Evolutionary conservation across 2,113 vertebrate species (phyloP), one percentile per base, ranked within the genome.

Genomic region (Sigmodon hispidus): DNA sequence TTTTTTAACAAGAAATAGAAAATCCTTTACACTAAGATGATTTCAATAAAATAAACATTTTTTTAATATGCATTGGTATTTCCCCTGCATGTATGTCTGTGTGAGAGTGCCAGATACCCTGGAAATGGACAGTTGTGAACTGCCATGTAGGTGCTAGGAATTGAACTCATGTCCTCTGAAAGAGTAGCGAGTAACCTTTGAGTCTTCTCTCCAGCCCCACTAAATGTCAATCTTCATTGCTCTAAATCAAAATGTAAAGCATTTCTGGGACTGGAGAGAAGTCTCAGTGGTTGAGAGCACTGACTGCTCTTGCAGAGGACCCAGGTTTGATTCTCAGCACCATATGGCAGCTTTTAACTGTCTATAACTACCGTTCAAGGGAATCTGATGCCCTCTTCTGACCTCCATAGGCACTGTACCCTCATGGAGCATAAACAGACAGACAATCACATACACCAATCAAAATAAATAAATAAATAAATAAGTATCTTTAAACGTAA

Each of bases 221-320:
- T 79, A 88, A 95, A 65, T 22, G 55, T 15, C 7, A 86, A 91
- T 80, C 43, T 45, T 91, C 45, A 67, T 7, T 72, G 16, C 22
- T 91, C 65, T 95, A 50, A 63, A 79, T 89, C 45, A 91, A 89
- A 96, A 84, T 65, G 2, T 50, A 83, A 96, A 86, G 31, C 0
- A 16, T n/a, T 52, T 57, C 61, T 50, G 80, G 13, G 55, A 15
- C 80, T 83, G 3, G 55, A 61, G n/a, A 61, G 80, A 61, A 10
- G 55, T 22, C n/a, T 61, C 24, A 29, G 24, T 61, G 55, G 79
- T 40, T 61, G 26, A 83, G n/a, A 9, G 22, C 55, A 61, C n/a
- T 83, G 80, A 15, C 5, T 61, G 80, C 55, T 83, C 55, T 59
- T 43, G 19, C 21, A 16, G 79, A 83, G 36, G 55, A 40, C 24